Conservation (phyloP, 1,140 invertebrate genomes). For the Nasonia giraulti region DNA sequence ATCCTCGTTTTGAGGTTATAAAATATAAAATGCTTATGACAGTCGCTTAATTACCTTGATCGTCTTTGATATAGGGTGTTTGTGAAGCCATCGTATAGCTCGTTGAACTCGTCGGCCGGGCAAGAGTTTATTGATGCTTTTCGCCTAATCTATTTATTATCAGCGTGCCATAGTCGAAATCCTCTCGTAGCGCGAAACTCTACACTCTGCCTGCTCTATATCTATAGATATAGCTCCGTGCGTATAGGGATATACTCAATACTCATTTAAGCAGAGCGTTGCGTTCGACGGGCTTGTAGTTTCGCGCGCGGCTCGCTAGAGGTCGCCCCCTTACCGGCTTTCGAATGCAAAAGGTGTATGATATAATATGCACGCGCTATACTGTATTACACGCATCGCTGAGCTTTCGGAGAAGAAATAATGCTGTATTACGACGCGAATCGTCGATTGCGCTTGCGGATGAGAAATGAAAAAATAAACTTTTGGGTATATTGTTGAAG, state of each 20-base stretch:
- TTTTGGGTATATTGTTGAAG: too few relatives aligned
- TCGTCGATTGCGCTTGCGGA: too few relatives aligned
- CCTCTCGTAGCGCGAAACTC: background rate
- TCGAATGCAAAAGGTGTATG: background rate
- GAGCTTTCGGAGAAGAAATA: too few relatives aligned
- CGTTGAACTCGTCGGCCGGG: conserved; percentile 31
- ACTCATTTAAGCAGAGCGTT: too few relatives aligned
- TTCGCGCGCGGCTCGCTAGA: background rate
- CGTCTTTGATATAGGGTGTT: conserved; percentile 67
- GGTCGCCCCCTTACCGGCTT: background rate
- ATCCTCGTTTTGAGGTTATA: conserved; percentile 66
- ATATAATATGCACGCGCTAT: too few relatives aligned
- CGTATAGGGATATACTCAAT: background rate
- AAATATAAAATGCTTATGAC: conserved; percentile 51
- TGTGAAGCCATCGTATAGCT: conserved; percentile 64
- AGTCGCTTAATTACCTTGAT: conserved; percentile 65
- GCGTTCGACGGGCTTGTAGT: background rate
- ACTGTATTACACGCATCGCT: too few relatives aligned
- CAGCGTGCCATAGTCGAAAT: conserved; percentile 55
- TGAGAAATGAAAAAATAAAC: too few relatives aligned
- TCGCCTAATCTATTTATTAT: conserved; percentile 54
- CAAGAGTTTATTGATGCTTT: conserved; percentile 56
- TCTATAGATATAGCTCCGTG: too few relatives aligned
- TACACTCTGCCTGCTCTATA: too few relatives aligned
- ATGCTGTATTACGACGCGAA: too few relatives aligned